A percentile compares a stretch with the other conserved stretches of the same genome.
Evolutionary conservation across 1,140 invertebrate genomes (phyloP).

Genomic region (Cotesia chilonis): DNA sequence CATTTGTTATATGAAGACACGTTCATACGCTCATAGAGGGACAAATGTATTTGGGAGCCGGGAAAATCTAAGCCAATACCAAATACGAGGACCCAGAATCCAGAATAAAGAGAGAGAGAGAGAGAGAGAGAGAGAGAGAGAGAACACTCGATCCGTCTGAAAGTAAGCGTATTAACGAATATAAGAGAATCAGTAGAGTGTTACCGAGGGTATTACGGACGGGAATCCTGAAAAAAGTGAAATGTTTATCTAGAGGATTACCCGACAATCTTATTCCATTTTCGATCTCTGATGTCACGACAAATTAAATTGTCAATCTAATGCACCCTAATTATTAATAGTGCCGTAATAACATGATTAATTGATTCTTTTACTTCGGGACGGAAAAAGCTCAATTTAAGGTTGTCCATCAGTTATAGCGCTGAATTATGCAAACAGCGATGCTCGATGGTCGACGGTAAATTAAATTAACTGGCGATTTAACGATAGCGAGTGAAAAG

Average conservation of each 20-base stretch:
- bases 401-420: too few relatives aligned
- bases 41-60: neutral
- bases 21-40: too few relatives aligned
- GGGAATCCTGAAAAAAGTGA: slow-evolving; percentile 10
- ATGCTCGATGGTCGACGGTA: too few relatives aligned
- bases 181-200: slow-evolving; percentile 8
- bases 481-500: too few relatives aligned
- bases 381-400: neutral
- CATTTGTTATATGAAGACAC: slow-evolving; percentile 53
- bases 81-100: too few relatives aligned
- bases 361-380: neutral
- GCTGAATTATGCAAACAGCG: too few relatives aligned
- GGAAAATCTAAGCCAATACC: slow-evolving; percentile 52
- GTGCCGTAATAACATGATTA: slow-evolving; percentile 11
- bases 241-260: slow-evolving; percentile 32
- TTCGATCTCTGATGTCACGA: neutral
- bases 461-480: too few relatives aligned
- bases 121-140: slow-evolving; percentile 34
- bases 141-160: slow-evolving; percentile 40
- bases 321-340: slow-evolving; percentile 11
- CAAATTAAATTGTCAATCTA: slow-evolving; percentile 13
- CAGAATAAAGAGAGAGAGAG: slow-evolving; percentile 50
- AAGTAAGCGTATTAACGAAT: slow-evolving; percentile 54
- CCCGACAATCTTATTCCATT: neutral
- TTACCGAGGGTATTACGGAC: slow-evolving; percentile 10